Evolutionary conservation across 1,140 invertebrate genomes (phyloP).

Genomic region (Cyclargus thomasi): DNA sequence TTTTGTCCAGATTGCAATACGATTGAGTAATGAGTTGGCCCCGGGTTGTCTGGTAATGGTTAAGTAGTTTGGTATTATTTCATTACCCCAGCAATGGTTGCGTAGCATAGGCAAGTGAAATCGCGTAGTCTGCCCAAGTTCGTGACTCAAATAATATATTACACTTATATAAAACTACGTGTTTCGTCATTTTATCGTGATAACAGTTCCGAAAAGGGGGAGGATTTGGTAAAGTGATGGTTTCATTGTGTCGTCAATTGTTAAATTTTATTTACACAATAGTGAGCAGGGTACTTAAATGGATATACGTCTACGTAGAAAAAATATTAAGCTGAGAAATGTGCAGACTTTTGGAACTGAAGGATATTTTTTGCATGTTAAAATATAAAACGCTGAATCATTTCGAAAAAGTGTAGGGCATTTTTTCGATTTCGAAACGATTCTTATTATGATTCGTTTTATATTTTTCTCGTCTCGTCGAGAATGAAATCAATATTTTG

Average conservation of each 20-base stretch:
- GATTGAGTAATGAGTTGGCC: not conserved
- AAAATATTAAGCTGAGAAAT: too few species aligned
- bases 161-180: constrained; percentile 5
- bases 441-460: too few species aligned
- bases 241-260: not conserved
- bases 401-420: too few species aligned
- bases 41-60: not conserved
- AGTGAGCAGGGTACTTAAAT: too few species aligned
- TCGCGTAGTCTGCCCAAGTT: constrained; percentile 9
- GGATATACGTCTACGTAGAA: too few species aligned
- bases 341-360: too few species aligned
- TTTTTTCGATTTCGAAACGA: too few species aligned
- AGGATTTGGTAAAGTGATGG: not conserved
- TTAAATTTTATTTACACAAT: not conserved
- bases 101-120: constrained; percentile 10
- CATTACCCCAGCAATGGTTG: not conserved
- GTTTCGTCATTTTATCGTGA: not conserved
- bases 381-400: too few species aligned
- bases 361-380: too few species aligned
- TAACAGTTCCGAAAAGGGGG: not conserved
- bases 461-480: too few species aligned
- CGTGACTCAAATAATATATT: constrained; percentile 10
- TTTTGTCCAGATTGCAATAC: not conserved
- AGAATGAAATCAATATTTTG: too few species aligned
- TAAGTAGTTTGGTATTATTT: not conserved